Evolutionary conservation across 2,888 invertebrate species (phyloP).

Genomic region (Melieria omissa): DNA sequence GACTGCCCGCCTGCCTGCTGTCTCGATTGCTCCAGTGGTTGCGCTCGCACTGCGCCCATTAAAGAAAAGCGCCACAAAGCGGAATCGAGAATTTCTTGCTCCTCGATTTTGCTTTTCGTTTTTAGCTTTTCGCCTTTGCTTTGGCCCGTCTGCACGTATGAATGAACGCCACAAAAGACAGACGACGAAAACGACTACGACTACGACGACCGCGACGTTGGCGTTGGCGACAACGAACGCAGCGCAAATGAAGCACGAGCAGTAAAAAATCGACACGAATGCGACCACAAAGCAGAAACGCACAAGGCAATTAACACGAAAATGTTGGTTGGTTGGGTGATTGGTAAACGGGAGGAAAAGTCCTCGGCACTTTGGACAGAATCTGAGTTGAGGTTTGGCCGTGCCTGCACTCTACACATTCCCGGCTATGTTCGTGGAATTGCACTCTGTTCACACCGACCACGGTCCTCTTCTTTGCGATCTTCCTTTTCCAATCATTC

Average conservation of each 20-base stretch:
- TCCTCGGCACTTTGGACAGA: neutral
- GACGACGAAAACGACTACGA: constrained; percentile 21
- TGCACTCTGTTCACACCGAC: neutral
- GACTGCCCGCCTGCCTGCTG: constrained; percentile 41
- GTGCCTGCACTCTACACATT: neutral
- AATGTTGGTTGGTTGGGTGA: neutral
- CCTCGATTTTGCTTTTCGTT: constrained; percentile 15
- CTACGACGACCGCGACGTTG: constrained; percentile 6
- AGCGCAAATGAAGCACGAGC: too few species aligned
- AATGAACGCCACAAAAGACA: constrained; percentile 17
- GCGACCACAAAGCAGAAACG: constrained; percentile 52
- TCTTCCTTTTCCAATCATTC: too few species aligned
- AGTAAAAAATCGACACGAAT: constrained; percentile 44
- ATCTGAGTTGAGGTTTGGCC: neutral
- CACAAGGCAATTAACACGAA: constrained; percentile 52
- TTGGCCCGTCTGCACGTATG: constrained; percentile 7
- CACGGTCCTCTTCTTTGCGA: neutral
- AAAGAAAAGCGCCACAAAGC: constrained; percentile 24
- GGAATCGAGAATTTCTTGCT: constrained; percentile 12
- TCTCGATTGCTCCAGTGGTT: constrained; percentile 34
- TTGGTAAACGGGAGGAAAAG: neutral
- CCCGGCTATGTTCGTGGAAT: neutral
- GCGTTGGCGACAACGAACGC: neutral
- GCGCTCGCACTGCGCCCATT: constrained; percentile 24
- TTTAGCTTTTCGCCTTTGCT: constrained; percentile 1